Evolutionary conservation across 2,113 vertebrate species (phyloP), one percentile per base, ranked within the genome.

Genomic region (Hiodon alosoides): DNA sequence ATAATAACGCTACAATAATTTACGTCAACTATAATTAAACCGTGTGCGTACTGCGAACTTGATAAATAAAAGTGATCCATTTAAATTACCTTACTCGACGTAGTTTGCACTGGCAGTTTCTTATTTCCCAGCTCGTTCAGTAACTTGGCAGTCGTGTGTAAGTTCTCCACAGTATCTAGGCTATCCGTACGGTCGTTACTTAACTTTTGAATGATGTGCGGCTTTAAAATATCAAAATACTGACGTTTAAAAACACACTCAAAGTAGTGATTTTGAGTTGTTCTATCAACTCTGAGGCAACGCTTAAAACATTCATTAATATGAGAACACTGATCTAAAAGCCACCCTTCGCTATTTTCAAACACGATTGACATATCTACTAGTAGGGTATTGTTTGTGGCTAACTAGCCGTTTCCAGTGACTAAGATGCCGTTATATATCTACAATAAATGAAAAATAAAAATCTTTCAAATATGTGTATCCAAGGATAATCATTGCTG

Each of bases 261-360:
- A 5, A 72, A 16, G 53, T 58, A 7, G 14, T 58, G 57, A 13
- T 58, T 57, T 31, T 58, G 11, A 9, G 8, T 11, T 14, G 67
- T 47, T 13, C 50, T 53, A 8, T n/a, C 51, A 52, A 51, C 7
- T 69, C 9, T 51, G 4, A 53, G 9, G 51, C 67, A 69, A 0
- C 11, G 48, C 14, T 69, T 14, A 53, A 69, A 72, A 58, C 50
- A 10, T 60, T 83, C 87, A 76, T 89, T 91, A 79, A 93, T 82
- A 58, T 92, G 91, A 31, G 87, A 84, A 17, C 92, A 87, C 57
- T 93, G 91, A 84, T 93, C 92, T 78, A 93, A 52, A 0, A 93
- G 83, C 90, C 92, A 93, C 1, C 91, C 92, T 0, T 31, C 74
- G 1, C 85, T 0, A 52, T 88, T 76, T 13, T 68, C 78, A 17